Percentiles rank a stretch among this genome's conserved stretches.
Conservation (phyloP, 1,140 invertebrate species). For the Camponotus floridanus region DNA sequence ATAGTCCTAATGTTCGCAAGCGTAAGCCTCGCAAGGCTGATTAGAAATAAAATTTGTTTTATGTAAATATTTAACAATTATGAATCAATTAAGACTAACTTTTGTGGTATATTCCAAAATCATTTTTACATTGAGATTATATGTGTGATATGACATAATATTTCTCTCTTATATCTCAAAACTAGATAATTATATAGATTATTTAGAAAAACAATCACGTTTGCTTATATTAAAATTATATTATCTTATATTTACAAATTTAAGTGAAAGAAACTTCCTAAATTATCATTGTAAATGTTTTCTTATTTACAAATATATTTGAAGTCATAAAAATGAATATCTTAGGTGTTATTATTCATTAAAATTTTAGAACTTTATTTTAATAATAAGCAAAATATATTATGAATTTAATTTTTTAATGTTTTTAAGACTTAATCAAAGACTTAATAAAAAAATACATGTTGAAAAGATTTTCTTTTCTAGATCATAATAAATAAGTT, state of each 20-base stretch:
- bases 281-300: slow-evolving; percentile 22
- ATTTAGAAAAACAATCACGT: background rate
- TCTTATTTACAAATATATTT: slow-evolving; percentile 52
- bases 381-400: background rate
- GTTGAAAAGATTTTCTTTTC: background rate
- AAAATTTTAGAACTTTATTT: slow-evolving; percentile 46
- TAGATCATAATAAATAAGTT: background rate
- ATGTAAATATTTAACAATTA: slow-evolving; percentile 68
- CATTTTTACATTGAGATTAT: slow-evolving; percentile 48
- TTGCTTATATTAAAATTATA: background rate
- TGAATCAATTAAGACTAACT: slow-evolving; percentile 46
- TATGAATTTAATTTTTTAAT: slow-evolving; percentile 20
- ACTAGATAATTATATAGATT: slow-evolving; percentile 35
- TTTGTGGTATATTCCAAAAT: slow-evolving; percentile 63
- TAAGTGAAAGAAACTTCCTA: slow-evolving; percentile 30
- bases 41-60: slow-evolving; percentile 80
- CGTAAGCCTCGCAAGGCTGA: slow-evolving; percentile 89
- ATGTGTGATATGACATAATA: slow-evolving; percentile 1
- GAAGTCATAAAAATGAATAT: slow-evolving; percentile 33
- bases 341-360: slow-evolving; percentile 62
- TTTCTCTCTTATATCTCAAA: slow-evolving; percentile 2
- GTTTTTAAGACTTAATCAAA: slow-evolving; percentile 18
- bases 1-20: slow-evolving; percentile 87
- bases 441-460: slow-evolving; percentile 15
- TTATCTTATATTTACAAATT: slow-evolving; percentile 30